A percentile compares a stretch with the other conserved stretches of the same genome.
These are phyloP conservation scores for Thamnophis sirtalis DNA, from an alignment of 2,113 vertebrate species.

Conservation along the genomic window DNA sequence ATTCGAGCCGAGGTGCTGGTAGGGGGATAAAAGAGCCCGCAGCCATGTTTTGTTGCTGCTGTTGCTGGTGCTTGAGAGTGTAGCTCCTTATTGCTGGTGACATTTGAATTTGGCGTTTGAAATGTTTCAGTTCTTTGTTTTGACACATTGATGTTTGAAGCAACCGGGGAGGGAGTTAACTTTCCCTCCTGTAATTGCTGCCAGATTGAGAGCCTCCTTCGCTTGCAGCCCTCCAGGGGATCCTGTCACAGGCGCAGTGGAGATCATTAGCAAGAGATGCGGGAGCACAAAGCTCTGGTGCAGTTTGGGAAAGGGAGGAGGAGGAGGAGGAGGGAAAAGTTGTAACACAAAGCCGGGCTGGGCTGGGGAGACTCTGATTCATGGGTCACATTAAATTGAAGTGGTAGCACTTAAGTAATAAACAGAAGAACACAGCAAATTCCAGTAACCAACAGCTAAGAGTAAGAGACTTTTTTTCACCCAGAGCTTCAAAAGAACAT, in stretches of 20 bases:
- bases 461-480: background rate
- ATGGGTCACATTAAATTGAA: background rate
- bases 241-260: conserved; percentile 20
- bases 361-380: background rate
- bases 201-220: conserved; percentile 36
- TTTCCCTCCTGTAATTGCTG: conserved; percentile 50
- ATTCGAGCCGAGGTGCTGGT: background rate
- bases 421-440: background rate
- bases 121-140: conserved; percentile 30
- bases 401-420: background rate
- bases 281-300: background rate
- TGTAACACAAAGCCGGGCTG: background rate
- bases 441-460: background rate
- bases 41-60: background rate
- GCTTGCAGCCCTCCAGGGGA: conserved; percentile 2
- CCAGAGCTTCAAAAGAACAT: background rate
- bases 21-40: background rate
- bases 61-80: background rate
- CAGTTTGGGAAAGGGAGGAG: background rate
- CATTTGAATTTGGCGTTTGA: conserved; percentile 34
- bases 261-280: conserved; percentile 23
- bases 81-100: conserved; percentile 35
- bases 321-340: background rate
- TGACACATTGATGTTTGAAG: conserved; percentile 50
- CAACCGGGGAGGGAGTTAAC: conserved; percentile 43